Conservation (phyloP, 2,888 invertebrate species). For the Ptilodon capucinus region DNA sequence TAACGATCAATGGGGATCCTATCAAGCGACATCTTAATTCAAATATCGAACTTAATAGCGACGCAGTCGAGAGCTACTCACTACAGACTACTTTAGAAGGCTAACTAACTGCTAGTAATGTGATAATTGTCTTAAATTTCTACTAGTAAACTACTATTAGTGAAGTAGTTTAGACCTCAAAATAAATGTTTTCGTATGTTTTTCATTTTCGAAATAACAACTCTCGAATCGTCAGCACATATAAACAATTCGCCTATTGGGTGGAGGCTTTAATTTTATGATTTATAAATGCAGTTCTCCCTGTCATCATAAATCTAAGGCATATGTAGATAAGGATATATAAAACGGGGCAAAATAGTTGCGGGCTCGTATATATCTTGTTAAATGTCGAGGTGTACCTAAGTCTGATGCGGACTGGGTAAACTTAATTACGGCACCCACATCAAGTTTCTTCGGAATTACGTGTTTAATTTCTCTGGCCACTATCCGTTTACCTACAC, state of each 20-base stretch:
- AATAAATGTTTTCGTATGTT: no score
- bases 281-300: not conserved
- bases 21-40: no score
- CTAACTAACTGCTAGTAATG: no score
- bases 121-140: no score
- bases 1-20: no score
- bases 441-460: conserved; percentile 52
- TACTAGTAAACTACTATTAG: no score
- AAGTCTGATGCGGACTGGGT: conserved; percentile 21
- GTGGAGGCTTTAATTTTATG: not conserved
- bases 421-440: conserved; percentile 57
- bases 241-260: not conserved
- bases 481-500: conserved; percentile 25
- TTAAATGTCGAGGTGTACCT: conserved; percentile 20
- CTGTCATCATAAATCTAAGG: conserved; percentile 4
- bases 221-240: not conserved
- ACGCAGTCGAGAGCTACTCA: no score
- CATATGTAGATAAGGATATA: not conserved
- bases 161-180: no score
- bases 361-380: conserved; percentile 34
- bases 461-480: conserved; percentile 39
- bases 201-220: no score
- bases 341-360: conserved; percentile 23
- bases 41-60: no score
- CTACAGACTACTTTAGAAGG: no score